phyloP scores from a whole-genome alignment of 1,140 invertebrate species.

The Scylla paramamosain region DNA sequence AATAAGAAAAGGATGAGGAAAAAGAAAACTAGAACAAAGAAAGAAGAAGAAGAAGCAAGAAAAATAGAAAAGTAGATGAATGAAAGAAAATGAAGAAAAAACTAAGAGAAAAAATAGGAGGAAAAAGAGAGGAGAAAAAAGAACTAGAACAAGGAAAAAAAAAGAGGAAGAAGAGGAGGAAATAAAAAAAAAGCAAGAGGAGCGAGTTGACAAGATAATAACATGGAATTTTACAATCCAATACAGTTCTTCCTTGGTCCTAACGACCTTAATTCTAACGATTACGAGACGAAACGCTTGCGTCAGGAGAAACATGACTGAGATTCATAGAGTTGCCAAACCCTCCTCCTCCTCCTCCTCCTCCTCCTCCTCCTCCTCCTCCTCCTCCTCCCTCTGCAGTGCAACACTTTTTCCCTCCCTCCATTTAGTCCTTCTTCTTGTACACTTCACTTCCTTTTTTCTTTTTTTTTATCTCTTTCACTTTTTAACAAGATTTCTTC shows the following conservation, averaged over 20 bases:
- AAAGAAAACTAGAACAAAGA: no score
- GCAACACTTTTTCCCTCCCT: background rate
- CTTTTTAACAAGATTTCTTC: background rate
- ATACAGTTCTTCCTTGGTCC: conserved; percentile 49
- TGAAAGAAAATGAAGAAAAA: no score
- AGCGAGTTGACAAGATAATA: conserved; percentile 53
- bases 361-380: background rate
- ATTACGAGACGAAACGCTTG: conserved; percentile 58
- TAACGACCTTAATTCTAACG: conserved; percentile 70
- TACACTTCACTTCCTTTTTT: background rate
- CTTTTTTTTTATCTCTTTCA: background rate
- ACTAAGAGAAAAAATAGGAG: background rate
- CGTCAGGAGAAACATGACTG: conserved; percentile 56
- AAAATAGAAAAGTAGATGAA: no score
- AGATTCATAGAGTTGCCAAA: conserved; percentile 68
- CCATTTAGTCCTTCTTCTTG: background rate
- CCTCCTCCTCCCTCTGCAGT: background rate
- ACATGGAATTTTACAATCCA: conserved; percentile 69
- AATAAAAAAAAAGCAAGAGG: background rate
- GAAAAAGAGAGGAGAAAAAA: background rate
- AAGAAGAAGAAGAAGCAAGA: no score
- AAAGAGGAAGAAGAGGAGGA: no score
- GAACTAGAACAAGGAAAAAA: no score
- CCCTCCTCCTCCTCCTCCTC: conserved; percentile 5
- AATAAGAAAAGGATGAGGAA: no score